phyloP scores from a whole-genome alignment of 2,797 vertebrate species.

The Bufotes viridis region DNA sequence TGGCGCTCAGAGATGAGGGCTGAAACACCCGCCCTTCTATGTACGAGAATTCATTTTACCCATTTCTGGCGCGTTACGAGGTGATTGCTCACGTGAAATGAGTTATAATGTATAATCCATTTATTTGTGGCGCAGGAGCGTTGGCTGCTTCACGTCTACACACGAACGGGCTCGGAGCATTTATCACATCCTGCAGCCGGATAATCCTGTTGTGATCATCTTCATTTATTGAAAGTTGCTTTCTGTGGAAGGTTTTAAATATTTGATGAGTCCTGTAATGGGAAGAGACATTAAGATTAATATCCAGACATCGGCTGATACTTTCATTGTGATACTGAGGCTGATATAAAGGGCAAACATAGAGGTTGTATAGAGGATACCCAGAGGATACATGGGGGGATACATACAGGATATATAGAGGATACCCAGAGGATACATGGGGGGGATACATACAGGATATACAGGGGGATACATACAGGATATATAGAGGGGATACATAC shows the following conservation, averaged over 20 bases:
- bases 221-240: conserved; percentile 13
- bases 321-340: not conserved
- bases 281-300: conserved; percentile 25
- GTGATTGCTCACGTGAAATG: not conserved
- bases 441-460: too few relatives aligned
- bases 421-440: too few relatives aligned
- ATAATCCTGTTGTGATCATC: not conserved
- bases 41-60: not conserved
- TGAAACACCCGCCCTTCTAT: not conserved
- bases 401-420: too few relatives aligned
- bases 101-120: conserved; percentile 24
- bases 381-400: too few relatives aligned
- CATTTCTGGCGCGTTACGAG: conserved; percentile 2
- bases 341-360: not conserved
- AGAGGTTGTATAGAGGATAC: too few relatives aligned
- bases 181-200: not conserved
- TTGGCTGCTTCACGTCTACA: not conserved
- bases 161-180: not conserved
- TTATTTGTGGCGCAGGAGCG: not conserved
- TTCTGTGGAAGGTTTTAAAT: conserved; percentile 2
- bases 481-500: too few relatives aligned
- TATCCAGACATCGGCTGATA: not conserved
- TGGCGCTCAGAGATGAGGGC: not conserved
- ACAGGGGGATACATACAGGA: too few relatives aligned
- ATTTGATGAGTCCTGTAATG: conserved; percentile 18